Percentiles rank a stretch among this genome's conserved stretches.
phyloP scores from a whole-genome alignment of 2,797 vertebrate species.

The Cirrhinus molitorella region DNA sequence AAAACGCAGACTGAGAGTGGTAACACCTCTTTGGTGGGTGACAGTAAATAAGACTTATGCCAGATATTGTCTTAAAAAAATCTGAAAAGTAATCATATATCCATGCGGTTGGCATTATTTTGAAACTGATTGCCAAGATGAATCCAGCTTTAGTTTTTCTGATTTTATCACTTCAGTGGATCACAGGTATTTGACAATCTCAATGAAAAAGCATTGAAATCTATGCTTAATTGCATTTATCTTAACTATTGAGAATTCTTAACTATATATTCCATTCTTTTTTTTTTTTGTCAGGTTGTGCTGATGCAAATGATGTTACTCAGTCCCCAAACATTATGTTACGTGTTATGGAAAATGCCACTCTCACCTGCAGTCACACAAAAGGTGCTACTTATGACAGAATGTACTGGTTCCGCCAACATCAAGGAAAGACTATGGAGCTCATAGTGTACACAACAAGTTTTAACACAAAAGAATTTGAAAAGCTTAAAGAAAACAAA shows the following conservation, averaged over 20 bases:
- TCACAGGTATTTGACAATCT: background rate
- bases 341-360: background rate
- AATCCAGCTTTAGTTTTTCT: background rate
- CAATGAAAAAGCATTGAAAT: background rate
- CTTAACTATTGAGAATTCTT: background rate
- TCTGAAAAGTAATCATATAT: background rate
- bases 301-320: conserved; percentile 20
- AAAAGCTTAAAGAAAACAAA: conserved; percentile 11
- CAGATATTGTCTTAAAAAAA: background rate
- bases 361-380: conserved; percentile 53
- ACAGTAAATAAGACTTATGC: background rate
- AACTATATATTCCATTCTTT: background rate
- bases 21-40: background rate
- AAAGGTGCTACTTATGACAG: background rate
- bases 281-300: conserved; percentile 25
- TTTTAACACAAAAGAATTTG: conserved; percentile 25
- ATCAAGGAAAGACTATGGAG: conserved; percentile 61
- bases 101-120: background rate
- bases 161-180: conserved; percentile 30
- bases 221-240: background rate
- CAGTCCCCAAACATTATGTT: conserved; percentile 30
- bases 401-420: conserved; percentile 62
- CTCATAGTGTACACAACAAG: conserved; percentile 40
- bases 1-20: background rate
- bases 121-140: background rate